phyloP scores from a whole-genome alignment of 1,140 invertebrate genomes.

The Philotrypesis tridentata region DNA sequence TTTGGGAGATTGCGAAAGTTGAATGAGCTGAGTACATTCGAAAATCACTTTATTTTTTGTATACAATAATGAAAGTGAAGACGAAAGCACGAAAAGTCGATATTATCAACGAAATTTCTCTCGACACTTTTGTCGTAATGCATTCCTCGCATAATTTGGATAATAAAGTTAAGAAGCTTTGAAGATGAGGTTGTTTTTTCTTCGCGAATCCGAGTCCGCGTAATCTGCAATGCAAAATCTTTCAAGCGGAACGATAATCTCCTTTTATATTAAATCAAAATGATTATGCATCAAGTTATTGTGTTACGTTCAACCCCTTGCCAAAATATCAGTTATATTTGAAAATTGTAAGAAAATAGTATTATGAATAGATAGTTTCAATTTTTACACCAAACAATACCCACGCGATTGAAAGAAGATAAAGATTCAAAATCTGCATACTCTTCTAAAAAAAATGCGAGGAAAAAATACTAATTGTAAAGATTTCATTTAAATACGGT shows the following conservation, averaged over 20 bases:
- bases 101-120: conserved; percentile 10
- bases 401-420: too few relatives aligned
- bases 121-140: neutral
- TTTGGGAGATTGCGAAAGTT: too few relatives aligned
- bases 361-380: too few relatives aligned
- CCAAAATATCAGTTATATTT: too few relatives aligned
- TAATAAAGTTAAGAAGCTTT: conserved; percentile 26
- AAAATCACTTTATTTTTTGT: neutral
- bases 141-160: conserved; percentile 31
- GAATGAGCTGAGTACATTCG: too few relatives aligned
- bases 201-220: neutral
- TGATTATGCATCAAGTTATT: too few relatives aligned
- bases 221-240: conserved; percentile 23
- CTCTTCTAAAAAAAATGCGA: too few relatives aligned
- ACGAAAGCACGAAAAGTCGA: neutral
- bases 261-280: neutral
- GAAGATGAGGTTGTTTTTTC: neutral
- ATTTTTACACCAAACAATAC: too few relatives aligned
- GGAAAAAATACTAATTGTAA: conserved; percentile 12
- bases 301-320: too few relatives aligned
- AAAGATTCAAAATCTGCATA: too few relatives aligned
- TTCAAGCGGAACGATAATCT: neutral
- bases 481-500: neutral
- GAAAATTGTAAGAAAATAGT: too few relatives aligned
- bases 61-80: neutral